Conservation (phyloP, 53 echinoderm and acorn worm genomes). For the Zoroaster sp. region DNA sequence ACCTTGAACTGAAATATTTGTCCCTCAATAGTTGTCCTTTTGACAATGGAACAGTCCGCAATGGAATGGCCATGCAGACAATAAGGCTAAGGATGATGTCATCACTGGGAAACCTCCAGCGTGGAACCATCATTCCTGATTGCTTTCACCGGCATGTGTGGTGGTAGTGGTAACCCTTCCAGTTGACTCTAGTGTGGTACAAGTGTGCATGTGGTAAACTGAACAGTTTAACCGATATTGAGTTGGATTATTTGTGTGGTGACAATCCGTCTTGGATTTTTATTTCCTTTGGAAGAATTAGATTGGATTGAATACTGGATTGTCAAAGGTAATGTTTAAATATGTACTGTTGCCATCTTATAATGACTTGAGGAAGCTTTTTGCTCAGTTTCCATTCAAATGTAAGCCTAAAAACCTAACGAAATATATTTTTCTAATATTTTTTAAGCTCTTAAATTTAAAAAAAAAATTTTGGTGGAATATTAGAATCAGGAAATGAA, state of each 20-base stretch:
- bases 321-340: background rate
- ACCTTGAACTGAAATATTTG: background rate
- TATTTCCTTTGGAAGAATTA: background rate
- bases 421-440: no score
- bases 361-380: no score
- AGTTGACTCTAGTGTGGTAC: background rate
- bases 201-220: background rate
- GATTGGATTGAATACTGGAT: background rate
- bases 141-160: background rate
- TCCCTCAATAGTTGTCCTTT: background rate
- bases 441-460: no score
- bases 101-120: constrained; percentile 38
- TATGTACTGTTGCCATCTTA: no score
- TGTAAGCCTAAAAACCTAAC: no score
- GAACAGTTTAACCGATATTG: background rate
- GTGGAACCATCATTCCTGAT: constrained; percentile 16
- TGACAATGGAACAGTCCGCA: background rate
- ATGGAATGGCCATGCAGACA: background rate
- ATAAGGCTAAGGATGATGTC: constrained; percentile 8
- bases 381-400: no score
- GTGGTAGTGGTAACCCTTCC: background rate
- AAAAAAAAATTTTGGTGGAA: no score
- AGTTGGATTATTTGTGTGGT: background rate
- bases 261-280: background rate
- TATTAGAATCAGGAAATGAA: no score